Evolutionary conservation across 2,113 vertebrate species (phyloP), one percentile per base, ranked within the genome.

Genomic region (Channa maculata): DNA sequence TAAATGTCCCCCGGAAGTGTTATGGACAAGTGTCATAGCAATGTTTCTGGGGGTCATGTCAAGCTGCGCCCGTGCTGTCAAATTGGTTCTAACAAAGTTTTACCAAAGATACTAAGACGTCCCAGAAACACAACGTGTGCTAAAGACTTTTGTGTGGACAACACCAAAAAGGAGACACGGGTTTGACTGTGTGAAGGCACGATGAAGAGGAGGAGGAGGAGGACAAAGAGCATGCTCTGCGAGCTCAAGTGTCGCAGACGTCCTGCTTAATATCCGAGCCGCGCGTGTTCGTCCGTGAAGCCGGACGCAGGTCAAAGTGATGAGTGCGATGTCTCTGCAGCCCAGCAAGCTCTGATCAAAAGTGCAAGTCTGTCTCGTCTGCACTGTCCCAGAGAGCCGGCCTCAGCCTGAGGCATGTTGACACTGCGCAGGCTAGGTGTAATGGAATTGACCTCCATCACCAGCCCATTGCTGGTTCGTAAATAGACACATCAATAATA

Each of bases 361-460:
- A 54, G 55, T 71, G 36, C 61, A 13, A 59, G 55, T 14, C 60
- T 58, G 50, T 59, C 67, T 72, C 67, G 50, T 75, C 66, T 72
- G 36, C 65, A 44, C 62, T 82, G 66, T 63, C 46, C 52, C 50
- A 48, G 36, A 55, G 45, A n/a, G 33, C 6, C 46, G 8, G 52
- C 73, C 52, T 67, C 44, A 10, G 68, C 36, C 68, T 75, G 75
- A 73, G 34, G 24, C 41, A 11, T 83, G 75, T 80, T 79, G 85
- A 89, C 77, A 83, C 59, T 45, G 57, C 71, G 76, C 79, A 52
- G 45, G 70, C 67, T 73, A 59, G 75, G 79, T 83, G 81, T 74
- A 79, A 84, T 86, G 65, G 75, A 82, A 81, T 69, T 89, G 83
- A 87, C 85, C 83, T 83, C 70, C 72, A 65, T 61, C 13, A 5